Base-by-base conservation (phyloP, 2,888 invertebrate genomes). In the Girardia tigrina region DNA sequence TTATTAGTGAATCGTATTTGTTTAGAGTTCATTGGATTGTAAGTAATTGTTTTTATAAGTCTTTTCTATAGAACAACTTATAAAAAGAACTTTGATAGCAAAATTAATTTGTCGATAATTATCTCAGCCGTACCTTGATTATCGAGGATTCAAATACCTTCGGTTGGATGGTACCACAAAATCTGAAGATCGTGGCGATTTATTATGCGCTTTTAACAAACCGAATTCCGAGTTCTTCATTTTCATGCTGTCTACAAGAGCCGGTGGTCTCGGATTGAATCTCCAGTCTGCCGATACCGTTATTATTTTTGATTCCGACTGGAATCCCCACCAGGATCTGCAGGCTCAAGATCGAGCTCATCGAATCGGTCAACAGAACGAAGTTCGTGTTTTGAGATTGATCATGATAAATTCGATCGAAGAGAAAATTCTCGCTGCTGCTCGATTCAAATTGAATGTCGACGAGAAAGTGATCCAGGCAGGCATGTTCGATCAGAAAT, bases 391-490 rank as follows among this genome's bases (percentile, higher is more conserved):
- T 0, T 86, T 99, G 75, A 88, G 98, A 74, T 87, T 99, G 77
- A 95, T 98, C 91, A 97, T 97, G 0, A 97, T 98, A 0, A 97
- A 97, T 86, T 94, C 95, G 0, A 95, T 99, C 0, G 98, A 99
- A 84, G 98, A 99, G 85, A 88, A 94, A 80, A 99, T 99, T 82
- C 87, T 98, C 78, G 97, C 97, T 4, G 97, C 98, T 0, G 98
- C 98, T 26, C 79, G 84, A 8, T 97, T 95, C 85, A 99, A 99
- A 84, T 86, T 99, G 75, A 98, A 98, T 84, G 95, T 99, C 89
- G 98, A 99, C 83, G 97, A 97, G 84, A 98, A 99, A 86, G 97
- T 98, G 76, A 98, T 98, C 82, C 97, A 98, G 84, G 98, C 98
- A 56, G 98, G 98, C 83, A 98, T 97, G 94, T 98, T 99, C 85